phyloP scores from a whole-genome alignment of 1,140 invertebrate genomes.

The Lethrus apterus region DNA sequence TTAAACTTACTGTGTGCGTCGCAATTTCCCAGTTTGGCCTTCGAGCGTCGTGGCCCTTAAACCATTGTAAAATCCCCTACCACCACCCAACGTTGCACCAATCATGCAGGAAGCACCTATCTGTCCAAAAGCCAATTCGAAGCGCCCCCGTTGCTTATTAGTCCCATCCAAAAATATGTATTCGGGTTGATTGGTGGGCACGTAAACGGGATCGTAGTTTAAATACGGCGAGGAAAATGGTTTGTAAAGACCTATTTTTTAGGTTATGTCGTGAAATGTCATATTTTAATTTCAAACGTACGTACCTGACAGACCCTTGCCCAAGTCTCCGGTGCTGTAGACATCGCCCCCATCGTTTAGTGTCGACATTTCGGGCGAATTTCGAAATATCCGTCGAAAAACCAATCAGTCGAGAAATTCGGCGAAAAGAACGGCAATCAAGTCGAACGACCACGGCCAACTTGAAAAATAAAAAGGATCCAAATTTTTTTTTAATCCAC shows the following conservation, averaged over 20 bases:
- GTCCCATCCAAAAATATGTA: conserved; percentile 89
- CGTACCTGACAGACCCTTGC: conserved; percentile 23
- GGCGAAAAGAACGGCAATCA: too few species aligned
- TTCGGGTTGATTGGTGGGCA: conserved; percentile 76
- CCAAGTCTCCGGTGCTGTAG: conserved; percentile 15
- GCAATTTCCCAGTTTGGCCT: conserved; percentile 78
- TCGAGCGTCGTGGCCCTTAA: conserved; percentile 73
- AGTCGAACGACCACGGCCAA: conserved; percentile 10
- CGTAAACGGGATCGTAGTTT: conserved; percentile 82
- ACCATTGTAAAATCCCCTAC: conserved; percentile 78
- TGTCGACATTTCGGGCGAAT: conserved; percentile 11
- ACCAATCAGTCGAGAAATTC: background rate
- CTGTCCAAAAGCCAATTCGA: conserved; percentile 86
- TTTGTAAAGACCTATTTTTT: conserved; percentile 30
- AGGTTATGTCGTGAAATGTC: conserved; percentile 9
- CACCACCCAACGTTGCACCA: conserved; percentile 76
- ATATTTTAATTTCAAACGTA: conserved; percentile 1
- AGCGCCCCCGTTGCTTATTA: conserved; percentile 69
- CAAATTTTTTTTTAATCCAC: background rate
- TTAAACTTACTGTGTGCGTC: conserved; percentile 75
- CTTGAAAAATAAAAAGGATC: conserved; percentile 12
- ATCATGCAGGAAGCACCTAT: conserved; percentile 83
- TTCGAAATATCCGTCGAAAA: too few species aligned
- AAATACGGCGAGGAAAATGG: conserved; percentile 77
- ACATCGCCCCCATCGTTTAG: conserved; percentile 30